These are phyloP conservation scores for Clytia hemisphaerica DNA, from an alignment of 30 jellyfish, hydroid and myxozoan species.

Conservation along the genomic window DNA sequence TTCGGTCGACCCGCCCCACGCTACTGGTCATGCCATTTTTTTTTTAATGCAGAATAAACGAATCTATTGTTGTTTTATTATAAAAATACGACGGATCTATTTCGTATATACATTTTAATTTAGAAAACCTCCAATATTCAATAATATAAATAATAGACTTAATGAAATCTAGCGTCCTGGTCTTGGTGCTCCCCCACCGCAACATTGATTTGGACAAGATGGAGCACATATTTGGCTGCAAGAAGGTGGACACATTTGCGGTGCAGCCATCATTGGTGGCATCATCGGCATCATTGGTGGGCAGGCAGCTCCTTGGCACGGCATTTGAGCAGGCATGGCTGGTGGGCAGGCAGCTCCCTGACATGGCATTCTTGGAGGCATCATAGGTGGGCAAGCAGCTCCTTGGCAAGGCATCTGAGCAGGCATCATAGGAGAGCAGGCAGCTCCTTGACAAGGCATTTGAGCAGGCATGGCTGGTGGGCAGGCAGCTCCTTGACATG, in stretches of 20 bases:
- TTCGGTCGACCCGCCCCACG: too few species aligned
- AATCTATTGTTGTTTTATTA: too few species aligned
- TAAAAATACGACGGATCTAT: too few species aligned
- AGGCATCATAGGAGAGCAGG: too few species aligned
- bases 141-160: too few species aligned
- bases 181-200: constrained; percentile 31
- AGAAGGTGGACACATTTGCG: neutral
- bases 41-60: too few species aligned
- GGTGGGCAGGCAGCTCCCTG: constrained; percentile 64
- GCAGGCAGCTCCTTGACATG: constrained; percentile 30
- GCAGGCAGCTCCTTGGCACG: constrained; percentile 34
- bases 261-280: constrained; percentile 52
- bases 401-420: too few species aligned
- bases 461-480: constrained; percentile 15
- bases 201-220: constrained; percentile 75
- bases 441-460: constrained; percentile 32
- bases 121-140: too few species aligned
- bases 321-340: constrained; percentile 50
- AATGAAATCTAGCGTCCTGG: too few species aligned
- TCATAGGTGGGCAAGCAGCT: neutral
- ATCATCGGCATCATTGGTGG: constrained; percentile 58
- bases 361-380: constrained; percentile 7
- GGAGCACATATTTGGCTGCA: constrained; percentile 84
- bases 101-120: too few species aligned
- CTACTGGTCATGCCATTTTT: too few species aligned